Percentiles rank a stretch among this genome's conserved stretches.
These are phyloP conservation scores for Potamarius usumacintae DNA, from an alignment of 2,113 vertebrate species.

Conservation along the genomic window DNA sequence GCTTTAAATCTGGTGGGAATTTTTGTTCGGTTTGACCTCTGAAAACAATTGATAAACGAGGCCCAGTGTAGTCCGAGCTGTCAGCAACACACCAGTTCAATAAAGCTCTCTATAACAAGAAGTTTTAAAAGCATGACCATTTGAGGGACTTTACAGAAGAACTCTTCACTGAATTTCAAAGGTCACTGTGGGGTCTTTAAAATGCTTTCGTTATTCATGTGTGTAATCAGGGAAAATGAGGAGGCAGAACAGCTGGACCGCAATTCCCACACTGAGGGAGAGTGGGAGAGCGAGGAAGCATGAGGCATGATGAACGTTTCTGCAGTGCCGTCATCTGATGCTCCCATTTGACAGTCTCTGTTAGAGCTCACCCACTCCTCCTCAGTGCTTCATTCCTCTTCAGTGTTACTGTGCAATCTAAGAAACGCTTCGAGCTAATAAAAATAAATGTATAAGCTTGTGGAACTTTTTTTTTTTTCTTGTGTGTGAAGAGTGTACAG, in stretches of 20 bases:
- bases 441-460: neutral
- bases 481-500: neutral
- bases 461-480: neutral
- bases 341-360: constrained; percentile 10
- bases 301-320: constrained; percentile 35
- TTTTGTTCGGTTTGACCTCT: neutral
- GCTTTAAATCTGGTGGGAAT: neutral
- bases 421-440: neutral
- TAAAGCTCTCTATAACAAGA: neutral
- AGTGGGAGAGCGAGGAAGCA: constrained; percentile 12
- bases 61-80: neutral
- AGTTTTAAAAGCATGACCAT: neutral
- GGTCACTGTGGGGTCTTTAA: neutral
- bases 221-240: constrained; percentile 34
- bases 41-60: neutral
- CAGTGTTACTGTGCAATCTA: neutral
- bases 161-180: neutral
- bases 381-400: constrained; percentile 3
- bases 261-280: constrained; percentile 27
- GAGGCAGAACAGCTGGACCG: constrained; percentile 43
- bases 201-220: constrained; percentile 4
- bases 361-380: constrained; percentile 23
- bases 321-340: constrained; percentile 42
- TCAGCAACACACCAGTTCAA: neutral
- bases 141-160: neutral